phyloP scores from a whole-genome alignment of 2,888 invertebrate species.

The Rambutsinella grinnellia region DNA sequence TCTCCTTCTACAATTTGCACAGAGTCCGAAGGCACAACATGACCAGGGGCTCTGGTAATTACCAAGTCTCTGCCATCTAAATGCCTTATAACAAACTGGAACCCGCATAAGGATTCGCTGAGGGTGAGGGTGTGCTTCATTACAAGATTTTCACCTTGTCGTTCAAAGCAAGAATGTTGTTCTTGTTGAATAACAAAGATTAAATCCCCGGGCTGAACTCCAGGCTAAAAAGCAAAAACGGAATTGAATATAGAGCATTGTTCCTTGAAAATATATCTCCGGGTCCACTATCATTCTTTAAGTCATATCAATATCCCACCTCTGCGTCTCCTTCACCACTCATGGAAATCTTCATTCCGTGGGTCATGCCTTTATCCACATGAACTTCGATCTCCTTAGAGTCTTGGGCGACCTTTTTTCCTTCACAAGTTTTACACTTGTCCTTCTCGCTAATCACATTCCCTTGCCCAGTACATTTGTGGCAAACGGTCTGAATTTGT shows the following conservation, averaged over 20 bases:
- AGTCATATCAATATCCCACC: no score
- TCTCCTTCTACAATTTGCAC: constrained; percentile 84
- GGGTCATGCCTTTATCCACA: constrained; percentile 90
- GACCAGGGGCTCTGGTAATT: constrained; percentile 81
- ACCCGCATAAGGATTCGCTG: constrained; percentile 93
- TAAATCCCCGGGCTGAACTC: constrained; percentile 89
- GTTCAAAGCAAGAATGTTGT: constrained; percentile 83
- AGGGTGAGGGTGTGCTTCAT: constrained; percentile 83
- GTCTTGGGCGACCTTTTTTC: constrained; percentile 86
- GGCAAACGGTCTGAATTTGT: constrained; percentile 70
- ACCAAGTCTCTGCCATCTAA: constrained; percentile 89
- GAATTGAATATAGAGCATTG: neutral
- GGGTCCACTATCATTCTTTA: no score
- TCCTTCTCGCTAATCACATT: constrained; percentile 82
- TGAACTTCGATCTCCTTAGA: constrained; percentile 88
- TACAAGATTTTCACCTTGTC: constrained; percentile 81
- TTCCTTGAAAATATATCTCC: no score
- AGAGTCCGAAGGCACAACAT: constrained; percentile 81
- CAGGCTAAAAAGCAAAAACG: constrained; percentile 75
- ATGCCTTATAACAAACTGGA: constrained; percentile 86
- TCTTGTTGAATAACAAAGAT: constrained; percentile 87
- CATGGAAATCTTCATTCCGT: constrained; percentile 88
- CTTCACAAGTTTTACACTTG: constrained; percentile 84
- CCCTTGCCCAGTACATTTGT: constrained; percentile 71
- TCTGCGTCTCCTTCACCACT: constrained; percentile 90